These are phyloP conservation scores for Taenioides sp. DNA, from an alignment of 2,797 vertebrate species.

Conservation along the genomic window DNA sequence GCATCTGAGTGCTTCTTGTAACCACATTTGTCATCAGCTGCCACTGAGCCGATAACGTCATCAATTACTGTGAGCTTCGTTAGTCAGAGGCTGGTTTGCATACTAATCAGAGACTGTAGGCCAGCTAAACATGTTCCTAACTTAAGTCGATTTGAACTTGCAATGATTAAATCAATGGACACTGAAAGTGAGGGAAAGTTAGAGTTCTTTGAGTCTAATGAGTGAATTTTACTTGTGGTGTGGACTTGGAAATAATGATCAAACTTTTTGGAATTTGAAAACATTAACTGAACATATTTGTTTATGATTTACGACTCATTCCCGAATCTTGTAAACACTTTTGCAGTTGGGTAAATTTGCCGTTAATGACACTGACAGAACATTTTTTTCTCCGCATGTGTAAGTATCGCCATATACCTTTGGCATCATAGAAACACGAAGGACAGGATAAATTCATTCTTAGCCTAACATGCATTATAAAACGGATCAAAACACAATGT, in stretches of 20 bases:
- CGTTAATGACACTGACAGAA: not conserved
- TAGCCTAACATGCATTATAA: conserved; percentile 15
- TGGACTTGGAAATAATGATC: not conserved
- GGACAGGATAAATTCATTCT: conserved; percentile 20
- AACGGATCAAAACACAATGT: conserved; percentile 4
- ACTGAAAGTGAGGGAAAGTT: conserved; percentile 14
- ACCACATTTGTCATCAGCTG: conserved; percentile 41
- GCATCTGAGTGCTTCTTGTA: conserved; percentile 27
- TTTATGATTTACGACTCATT: not conserved
- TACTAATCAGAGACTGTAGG: conserved; percentile 33
- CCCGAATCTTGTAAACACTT: not conserved
- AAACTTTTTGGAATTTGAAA: not conserved
- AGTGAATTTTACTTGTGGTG: not conserved
- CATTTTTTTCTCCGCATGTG: not conserved
- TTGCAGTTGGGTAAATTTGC: not conserved
- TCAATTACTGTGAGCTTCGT: conserved; percentile 46
- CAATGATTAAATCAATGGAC: conserved; percentile 39
- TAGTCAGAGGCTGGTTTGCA: conserved; percentile 34
- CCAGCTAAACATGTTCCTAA: conserved; percentile 4
- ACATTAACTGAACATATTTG: conserved; percentile 1
- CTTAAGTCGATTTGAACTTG: conserved; percentile 9
- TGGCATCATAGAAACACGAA: not conserved
- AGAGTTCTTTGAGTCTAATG: not conserved
- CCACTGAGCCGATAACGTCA: conserved; percentile 45
- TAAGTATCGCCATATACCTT: too few species aligned